phyloP scores from a whole-genome alignment of 2,113 vertebrate species.

The Cheirogaleus medius region DNA sequence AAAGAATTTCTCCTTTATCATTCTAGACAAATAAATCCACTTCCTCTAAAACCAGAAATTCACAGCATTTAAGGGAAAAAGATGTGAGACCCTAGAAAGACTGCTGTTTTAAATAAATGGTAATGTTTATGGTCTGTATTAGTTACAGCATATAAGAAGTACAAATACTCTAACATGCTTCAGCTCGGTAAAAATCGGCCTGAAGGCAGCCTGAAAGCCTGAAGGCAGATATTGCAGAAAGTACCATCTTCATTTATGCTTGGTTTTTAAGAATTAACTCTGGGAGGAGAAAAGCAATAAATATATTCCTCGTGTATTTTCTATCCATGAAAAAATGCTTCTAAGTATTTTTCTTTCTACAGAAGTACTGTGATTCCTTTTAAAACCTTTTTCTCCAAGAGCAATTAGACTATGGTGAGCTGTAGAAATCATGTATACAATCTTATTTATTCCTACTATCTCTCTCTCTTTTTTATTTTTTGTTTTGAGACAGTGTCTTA shows the following conservation, averaged over 20 bases:
- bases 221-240: neutral
- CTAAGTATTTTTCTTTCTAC: neutral
- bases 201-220: neutral
- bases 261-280: neutral
- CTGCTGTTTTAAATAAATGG: neutral
- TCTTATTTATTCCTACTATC: neutral
- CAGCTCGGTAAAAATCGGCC: neutral
- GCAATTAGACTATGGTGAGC: neutral
- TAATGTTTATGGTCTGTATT: neutral
- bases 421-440: neutral
- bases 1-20: neutral
- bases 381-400: neutral
- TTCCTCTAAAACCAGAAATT: neutral
- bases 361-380: neutral
- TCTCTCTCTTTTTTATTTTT: no score
- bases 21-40: neutral
- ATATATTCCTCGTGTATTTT: neutral
- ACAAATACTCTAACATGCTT: accelerated
- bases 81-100: neutral
- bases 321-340: neutral
- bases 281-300: neutral
- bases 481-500: no score
- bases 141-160: accelerated
- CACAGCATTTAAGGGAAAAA: neutral
- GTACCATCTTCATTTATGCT: neutral